Conservation (phyloP, 2,888 invertebrate genomes). For the Phalera bucephala region DNA sequence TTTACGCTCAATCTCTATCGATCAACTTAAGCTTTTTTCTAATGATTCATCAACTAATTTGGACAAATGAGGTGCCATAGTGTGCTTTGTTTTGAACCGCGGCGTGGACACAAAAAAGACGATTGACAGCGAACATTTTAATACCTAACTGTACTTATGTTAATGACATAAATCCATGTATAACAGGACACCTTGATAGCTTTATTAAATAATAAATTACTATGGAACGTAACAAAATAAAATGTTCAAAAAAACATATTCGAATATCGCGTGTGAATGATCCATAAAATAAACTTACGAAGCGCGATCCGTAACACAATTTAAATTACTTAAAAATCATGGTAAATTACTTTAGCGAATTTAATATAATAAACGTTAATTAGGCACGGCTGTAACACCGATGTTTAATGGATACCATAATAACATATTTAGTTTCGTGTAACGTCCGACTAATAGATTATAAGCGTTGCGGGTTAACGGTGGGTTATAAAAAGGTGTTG, state of each 20-base stretch:
- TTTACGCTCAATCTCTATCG: constrained; percentile 3
- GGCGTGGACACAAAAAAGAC: constrained; percentile 16
- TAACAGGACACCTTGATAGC: background rate
- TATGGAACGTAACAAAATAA: background rate
- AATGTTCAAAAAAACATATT: constrained; percentile 5
- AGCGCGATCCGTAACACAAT: constrained; percentile 7
- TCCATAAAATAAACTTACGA: constrained; percentile 9
- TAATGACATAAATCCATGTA: background rate
- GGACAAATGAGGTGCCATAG: constrained; percentile 28
- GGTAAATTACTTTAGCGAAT: constrained; percentile 9
- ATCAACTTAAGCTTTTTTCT: constrained; percentile 6
- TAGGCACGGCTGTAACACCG: constrained; percentile 9
- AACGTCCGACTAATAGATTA: constrained; percentile 26
- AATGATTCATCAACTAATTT: constrained; percentile 28
- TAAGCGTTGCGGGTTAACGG: constrained; percentile 45
- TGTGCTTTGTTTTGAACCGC: constrained; percentile 17
- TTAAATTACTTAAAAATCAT: constrained; percentile 16
- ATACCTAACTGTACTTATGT: constrained; percentile 20
- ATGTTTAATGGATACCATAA: constrained; percentile 33
- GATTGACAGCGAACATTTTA: constrained; percentile 7
- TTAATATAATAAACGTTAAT: constrained; percentile 22
- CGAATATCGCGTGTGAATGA: constrained; percentile 13
- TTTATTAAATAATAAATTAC: background rate
- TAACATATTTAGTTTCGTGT: constrained; percentile 31
- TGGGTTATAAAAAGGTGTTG: constrained; percentile 40